Evolutionary conservation across 2,797 vertebrate genomes (phyloP), one percentile per base, ranked within the genome.

Genomic region (Tadarida brasiliensis): DNA sequence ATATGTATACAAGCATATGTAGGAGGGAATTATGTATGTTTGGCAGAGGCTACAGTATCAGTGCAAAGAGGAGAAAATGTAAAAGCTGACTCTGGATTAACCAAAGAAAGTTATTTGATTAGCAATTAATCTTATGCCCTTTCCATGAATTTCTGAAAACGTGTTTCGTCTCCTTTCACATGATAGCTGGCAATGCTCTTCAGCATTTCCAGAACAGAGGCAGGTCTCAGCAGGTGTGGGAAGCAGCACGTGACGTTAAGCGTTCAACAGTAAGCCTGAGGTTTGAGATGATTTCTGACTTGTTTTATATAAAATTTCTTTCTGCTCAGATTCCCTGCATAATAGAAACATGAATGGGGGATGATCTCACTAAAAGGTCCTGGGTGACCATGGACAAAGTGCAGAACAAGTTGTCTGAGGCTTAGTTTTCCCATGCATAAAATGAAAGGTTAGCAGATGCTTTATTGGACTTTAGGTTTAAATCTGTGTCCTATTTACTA

Each of bases 401-500:
- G 78, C 15, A 73, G 39, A 85, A 14, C 30, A 74, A 83, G 44
- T 83, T 82, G 26, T 70, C 16, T 77, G 20, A 81, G 47, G 67
- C 26, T 94, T 33, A 82, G 35, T 65, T 54, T 93, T 76, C 49
- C 51, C 56, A 89, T 67, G 24, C 76, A 73, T 77, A 84, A 94
- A 78, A 87, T 30, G 57, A 82, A 77, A 77, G 89, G 63, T 59
- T 78, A 65, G n/a, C 7, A 5, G 26, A 86, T 33, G 10, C 20
- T 90, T 68, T 80, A 33, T 59, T 74, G 22, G 19, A 81, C 76
- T 4, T 19, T 49, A 76, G n/a, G 11, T 74, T 95, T 70, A 84
- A 78, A 88, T 80, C 19, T 94, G 56, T n/a, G 22, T 87, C 87
- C 54, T 30, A 67, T 51, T 92, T 86, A 63, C 44, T 90, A 49